These are phyloP conservation scores for Bradysia coprophila DNA, from an alignment of 1,140 invertebrate genomes.

Conservation along the genomic window DNA sequence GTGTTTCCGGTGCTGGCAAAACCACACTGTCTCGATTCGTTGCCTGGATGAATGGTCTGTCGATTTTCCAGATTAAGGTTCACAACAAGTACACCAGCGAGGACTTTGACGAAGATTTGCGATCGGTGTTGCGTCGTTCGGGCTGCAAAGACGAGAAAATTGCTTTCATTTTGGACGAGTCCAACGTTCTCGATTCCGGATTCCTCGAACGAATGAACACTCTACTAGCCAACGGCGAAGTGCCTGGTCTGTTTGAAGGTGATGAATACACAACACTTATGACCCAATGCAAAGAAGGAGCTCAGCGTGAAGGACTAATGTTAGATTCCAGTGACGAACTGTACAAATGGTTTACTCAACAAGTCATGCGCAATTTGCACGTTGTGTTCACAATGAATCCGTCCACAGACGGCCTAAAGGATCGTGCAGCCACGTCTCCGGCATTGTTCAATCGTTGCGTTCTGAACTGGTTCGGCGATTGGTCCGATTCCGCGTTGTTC, in stretches of 20 bases:
- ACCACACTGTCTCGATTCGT: slow-evolving; percentile 97
- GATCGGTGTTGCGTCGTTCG: slow-evolving; percentile 78
- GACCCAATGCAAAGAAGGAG: slow-evolving; percentile 99
- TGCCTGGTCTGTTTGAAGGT: slow-evolving; percentile 74
- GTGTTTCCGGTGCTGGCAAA: slow-evolving; percentile 95
- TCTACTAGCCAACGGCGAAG: slow-evolving; percentile 92
- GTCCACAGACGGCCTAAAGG: slow-evolving; percentile 92
- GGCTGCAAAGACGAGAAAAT: slow-evolving; percentile 99
- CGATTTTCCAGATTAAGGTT: slow-evolving; percentile 96
- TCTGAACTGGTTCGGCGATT: slow-evolving; percentile 99
- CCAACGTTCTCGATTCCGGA: slow-evolving; percentile 95
- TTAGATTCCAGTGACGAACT: slow-evolving; percentile 95
- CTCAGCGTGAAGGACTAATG: slow-evolving; percentile 95
- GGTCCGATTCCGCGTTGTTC: slow-evolving; percentile 93
- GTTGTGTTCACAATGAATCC: slow-evolving; percentile 99
- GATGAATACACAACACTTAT: slow-evolving; percentile 98
- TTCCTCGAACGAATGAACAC: slow-evolving; percentile 99
- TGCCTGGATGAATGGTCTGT: slow-evolving; percentile 99
- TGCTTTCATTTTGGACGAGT: slow-evolving; percentile 97
- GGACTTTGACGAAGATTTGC: slow-evolving; percentile 97
- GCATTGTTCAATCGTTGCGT: slow-evolving; percentile 99
- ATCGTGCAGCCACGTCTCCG: slow-evolving; percentile 94
- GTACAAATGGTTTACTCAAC: slow-evolving; percentile 92
- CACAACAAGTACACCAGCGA: slow-evolving; percentile 98
- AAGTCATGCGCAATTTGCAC: slow-evolving; percentile 98